Percentiles rank a stretch among this genome's conserved stretches.
Evolutionary conservation across 35 echinoderm and acorn worm genomes (phyloP).

Genomic region (Ptychodera flava): DNA sequence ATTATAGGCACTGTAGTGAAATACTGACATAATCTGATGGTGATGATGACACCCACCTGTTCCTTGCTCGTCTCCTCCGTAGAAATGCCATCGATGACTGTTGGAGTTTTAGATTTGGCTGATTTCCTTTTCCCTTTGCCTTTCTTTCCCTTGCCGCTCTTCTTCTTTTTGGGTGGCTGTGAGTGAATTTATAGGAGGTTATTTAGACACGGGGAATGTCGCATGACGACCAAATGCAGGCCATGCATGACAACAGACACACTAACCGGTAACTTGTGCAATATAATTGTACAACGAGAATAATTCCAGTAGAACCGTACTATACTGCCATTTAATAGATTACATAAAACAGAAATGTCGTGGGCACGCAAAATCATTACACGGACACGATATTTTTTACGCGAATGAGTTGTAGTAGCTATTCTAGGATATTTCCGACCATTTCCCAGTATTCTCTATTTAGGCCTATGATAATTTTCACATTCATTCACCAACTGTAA

Average conservation of each 20-base stretch:
- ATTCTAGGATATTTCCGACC: too few relatives aligned
- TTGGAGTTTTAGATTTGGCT: constrained; percentile 94
- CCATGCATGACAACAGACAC: not conserved
- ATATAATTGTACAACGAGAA: not conserved
- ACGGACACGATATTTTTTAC: not conserved
- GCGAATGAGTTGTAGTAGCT: not conserved
- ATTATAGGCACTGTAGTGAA: not conserved
- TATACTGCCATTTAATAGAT: not conserved
- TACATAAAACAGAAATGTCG: not conserved
- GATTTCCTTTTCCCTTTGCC: constrained; percentile 96
- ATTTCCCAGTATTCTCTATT: too few relatives aligned
- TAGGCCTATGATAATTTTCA: too few relatives aligned
- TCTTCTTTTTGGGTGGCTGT: constrained; percentile 93
- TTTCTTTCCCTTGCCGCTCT: constrained; percentile 82
- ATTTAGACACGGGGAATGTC: too few relatives aligned
- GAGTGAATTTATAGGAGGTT: too few relatives aligned
- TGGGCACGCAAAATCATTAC: not conserved
- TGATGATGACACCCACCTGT: constrained; percentile 40
- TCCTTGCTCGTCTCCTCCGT: constrained; percentile 98
- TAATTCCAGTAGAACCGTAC: not conserved
- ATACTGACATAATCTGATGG: not conserved
- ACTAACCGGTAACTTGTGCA: not conserved
- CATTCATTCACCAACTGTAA: too few relatives aligned
- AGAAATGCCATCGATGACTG: constrained; percentile 98
- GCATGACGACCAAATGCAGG: too few relatives aligned